A percentile compares a stretch with the other conserved stretches of the same genome.
Conservation (phyloP, 2,888 invertebrate species). For the Lamproptera curius region DNA sequence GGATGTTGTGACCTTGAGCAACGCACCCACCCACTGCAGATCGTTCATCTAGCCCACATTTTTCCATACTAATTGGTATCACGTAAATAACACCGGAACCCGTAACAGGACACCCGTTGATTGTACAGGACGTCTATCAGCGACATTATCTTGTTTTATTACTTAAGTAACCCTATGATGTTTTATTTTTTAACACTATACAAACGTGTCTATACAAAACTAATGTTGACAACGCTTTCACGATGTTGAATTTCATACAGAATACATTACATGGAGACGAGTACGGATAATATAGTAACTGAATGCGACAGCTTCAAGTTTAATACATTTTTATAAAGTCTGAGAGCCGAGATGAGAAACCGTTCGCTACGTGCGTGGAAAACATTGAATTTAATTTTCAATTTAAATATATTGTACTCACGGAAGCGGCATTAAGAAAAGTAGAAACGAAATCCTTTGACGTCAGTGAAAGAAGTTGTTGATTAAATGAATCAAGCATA, state of each 20-base stretch:
- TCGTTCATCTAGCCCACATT: conserved; percentile 73
- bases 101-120: conserved; percentile 54
- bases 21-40: conserved; percentile 69
- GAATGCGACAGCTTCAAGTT: conserved; percentile 3
- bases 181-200: no score
- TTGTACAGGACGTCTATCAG: conserved; percentile 57
- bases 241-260: conserved; percentile 36
- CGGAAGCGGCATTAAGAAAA: conserved; percentile 2
- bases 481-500: conserved; percentile 34
- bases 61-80: conserved; percentile 71
- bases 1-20: conserved; percentile 52
- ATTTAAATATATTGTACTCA: conserved; percentile 8
- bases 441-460: conserved; percentile 23
- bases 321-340: conserved; percentile 3
- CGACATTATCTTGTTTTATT: conserved; percentile 65
- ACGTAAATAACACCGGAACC: conserved; percentile 60
- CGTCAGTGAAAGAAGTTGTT: conserved; percentile 31
- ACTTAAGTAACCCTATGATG: conserved; percentile 36
- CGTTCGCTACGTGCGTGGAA: no score
- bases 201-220: conserved; percentile 43
- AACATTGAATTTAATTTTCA: no score
- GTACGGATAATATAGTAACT: background rate
- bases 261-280: conserved; percentile 20
- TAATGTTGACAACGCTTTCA: conserved; percentile 11
- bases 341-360: background rate